A percentile compares a stretch with the other conserved stretches of the same genome.
Conservation (phyloP, 2,797 vertebrate species). For the Gallirallus australis region DNA sequence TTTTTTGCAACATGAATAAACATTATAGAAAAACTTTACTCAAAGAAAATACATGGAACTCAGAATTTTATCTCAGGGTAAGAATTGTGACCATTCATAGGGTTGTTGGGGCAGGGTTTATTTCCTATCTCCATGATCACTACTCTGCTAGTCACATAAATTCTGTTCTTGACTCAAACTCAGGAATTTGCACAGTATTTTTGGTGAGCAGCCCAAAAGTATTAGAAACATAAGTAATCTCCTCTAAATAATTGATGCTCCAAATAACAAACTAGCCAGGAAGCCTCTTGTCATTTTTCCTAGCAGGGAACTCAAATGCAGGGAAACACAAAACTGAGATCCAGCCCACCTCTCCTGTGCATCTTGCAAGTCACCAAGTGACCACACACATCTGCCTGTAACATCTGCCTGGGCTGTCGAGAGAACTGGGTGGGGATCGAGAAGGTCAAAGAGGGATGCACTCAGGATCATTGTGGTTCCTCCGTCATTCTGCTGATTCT, state of each 20-base stretch:
- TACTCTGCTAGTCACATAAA: neutral
- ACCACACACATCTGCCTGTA: neutral
- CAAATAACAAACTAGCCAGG: neutral
- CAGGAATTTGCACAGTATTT: neutral
- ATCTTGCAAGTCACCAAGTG: accelerated
- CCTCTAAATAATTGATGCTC: neutral
- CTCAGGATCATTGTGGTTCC: neutral
- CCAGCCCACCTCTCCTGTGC: neutral
- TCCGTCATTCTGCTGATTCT: neutral
- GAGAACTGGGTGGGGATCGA: neutral
- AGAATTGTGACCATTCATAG: neutral
- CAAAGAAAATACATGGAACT: neutral
- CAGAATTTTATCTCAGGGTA: neutral
- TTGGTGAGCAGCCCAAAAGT: slow-evolving; percentile 5
- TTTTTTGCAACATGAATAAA: neutral
- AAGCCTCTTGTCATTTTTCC: neutral
- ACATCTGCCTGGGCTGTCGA: neutral
- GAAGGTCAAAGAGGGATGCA: neutral
- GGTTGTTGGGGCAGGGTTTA: neutral
- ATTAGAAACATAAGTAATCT: neutral
- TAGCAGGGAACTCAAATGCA: neutral
- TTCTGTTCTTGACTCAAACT: neutral
- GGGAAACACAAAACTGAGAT: neutral
- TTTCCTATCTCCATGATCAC: neutral
- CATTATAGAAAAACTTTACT: neutral